Percentiles rank a stretch among this genome's conserved stretches.
Conservation (phyloP, 2,797 vertebrate genomes). For the Buphagus erythrorhynchus region DNA sequence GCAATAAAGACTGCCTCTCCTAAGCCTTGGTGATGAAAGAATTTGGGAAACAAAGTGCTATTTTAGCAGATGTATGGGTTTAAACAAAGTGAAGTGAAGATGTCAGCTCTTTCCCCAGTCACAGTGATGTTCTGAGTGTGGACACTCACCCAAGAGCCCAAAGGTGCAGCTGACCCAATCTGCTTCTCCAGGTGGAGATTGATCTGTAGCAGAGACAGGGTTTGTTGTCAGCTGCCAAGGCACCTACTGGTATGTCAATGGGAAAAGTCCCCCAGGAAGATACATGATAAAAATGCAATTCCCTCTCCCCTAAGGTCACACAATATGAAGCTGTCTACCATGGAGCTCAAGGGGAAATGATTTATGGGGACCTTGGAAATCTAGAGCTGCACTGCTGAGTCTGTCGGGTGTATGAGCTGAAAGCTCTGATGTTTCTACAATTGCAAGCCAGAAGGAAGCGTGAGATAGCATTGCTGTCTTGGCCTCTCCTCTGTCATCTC, state of each 20-base stretch:
- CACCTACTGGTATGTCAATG: background rate
- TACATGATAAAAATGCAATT: background rate
- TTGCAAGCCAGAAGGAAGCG: background rate
- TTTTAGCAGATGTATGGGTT: background rate
- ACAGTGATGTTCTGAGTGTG: background rate
- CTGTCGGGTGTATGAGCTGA: accelerated
- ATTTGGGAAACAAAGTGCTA: background rate
- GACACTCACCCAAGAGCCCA: background rate
- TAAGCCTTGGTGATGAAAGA: background rate
- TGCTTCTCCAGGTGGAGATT: background rate
- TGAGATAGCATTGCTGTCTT: background rate
- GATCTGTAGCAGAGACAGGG: background rate
- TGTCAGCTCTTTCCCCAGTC: background rate
- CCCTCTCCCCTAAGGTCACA: background rate
- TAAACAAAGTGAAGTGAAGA: background rate
- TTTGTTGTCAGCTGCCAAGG: background rate
- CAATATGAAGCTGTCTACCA: background rate
- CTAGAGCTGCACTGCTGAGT: background rate
- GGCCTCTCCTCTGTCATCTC: background rate
- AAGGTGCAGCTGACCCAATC: background rate
- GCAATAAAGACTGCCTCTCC: background rate
- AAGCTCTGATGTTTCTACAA: background rate
- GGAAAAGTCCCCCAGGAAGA: background rate
- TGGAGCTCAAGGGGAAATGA: background rate
- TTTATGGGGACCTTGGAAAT: background rate